Evolutionary conservation across 30 jellyfish, hydroid and myxozoan species (phyloP).

Genomic region (Hydractinia symbiolongicarpus): DNA sequence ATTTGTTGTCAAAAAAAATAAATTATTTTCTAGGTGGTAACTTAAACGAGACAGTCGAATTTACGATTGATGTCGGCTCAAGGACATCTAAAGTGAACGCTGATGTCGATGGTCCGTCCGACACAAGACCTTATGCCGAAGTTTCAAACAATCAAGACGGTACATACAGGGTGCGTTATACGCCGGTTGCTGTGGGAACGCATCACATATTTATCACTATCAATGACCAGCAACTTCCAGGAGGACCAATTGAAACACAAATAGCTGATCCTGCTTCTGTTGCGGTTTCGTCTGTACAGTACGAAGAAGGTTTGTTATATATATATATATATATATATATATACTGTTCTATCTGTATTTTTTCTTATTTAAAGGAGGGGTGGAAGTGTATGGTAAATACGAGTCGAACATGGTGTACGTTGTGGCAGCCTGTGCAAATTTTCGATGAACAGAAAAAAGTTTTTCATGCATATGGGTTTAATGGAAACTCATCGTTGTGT

Average conservation of each 20-base stretch:
- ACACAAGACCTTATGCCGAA: constrained; percentile 45
- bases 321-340: neutral
- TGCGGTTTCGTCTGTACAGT: constrained; percentile 52
- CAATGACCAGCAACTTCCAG: constrained; percentile 82
- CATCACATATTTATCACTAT: constrained; percentile 57
- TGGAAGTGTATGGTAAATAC: too few species aligned
- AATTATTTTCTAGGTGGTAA: constrained; percentile 3
- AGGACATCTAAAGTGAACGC: constrained; percentile 63
- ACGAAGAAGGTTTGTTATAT: constrained; percentile 53
- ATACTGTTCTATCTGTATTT: neutral
- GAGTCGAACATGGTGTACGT: too few species aligned
- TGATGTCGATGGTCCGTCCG: constrained; percentile 58
- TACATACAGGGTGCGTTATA: constrained; percentile 46
- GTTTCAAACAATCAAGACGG: constrained; percentile 68
- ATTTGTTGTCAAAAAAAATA: neutral
- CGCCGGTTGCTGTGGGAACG: constrained; percentile 64
- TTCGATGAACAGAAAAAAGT: too few species aligned
- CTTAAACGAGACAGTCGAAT: constrained; percentile 52
- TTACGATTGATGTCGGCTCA: constrained; percentile 76
- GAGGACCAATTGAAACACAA: constrained; percentile 67
- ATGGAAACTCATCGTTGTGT: too few species aligned
- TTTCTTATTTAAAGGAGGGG: neutral
- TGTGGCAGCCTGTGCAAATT: too few species aligned
- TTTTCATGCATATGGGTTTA: too few species aligned
- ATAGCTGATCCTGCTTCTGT: constrained; percentile 66